Base-by-base conservation (phyloP, 2,797 vertebrate genomes). In the Arnoldichthys spilopterus region DNA sequence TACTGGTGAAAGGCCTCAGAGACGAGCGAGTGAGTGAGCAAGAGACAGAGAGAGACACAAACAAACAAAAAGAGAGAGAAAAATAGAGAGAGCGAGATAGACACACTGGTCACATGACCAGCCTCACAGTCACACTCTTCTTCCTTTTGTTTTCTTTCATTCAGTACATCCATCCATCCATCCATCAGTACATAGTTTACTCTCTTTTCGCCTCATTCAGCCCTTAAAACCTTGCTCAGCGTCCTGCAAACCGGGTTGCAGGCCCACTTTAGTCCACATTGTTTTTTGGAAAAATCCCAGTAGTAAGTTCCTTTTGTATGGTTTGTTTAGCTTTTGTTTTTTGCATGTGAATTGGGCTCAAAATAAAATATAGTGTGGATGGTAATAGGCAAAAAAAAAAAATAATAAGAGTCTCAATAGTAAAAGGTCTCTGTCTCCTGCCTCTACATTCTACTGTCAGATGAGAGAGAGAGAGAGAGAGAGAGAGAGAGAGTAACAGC, bases 381-480 rank as follows among this genome's bases (percentile, higher is more conserved):
- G 70, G 56, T 73, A 67, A 79, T 87, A 91, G 88, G 3, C 88
- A 73, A 61, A 90, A 87, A 87, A 81, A 80, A 82, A 75, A 84
- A 64, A 77, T 71, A 82, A 83, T 80, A 83, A 86, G 86, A 88
- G 88, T 90, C 88, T 94, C 72, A 91, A 95, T 94, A 91, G 92
- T 93, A 93, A 89, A 90, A 92, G 89, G 90, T 94, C 93, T 95
- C 95, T 95, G 94, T 92, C 79, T 83, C 90, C 91, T 90, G 89
- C 95, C 93, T 94, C 97, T 98, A 99, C 97, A 99, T 98, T 99
- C 98, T 98, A 98, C 96, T 97, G 97, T 99, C 96, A 95, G 95
- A 97, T 97, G 96, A 96, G 96, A 96, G 72, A 62, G 24, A 75
- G 22, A 82, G 83, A n/a, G n/a, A 82, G 82, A 81, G 70, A 49